Conservation (phyloP, 2,888 invertebrate genomes). For the Theristus sp. region DNA sequence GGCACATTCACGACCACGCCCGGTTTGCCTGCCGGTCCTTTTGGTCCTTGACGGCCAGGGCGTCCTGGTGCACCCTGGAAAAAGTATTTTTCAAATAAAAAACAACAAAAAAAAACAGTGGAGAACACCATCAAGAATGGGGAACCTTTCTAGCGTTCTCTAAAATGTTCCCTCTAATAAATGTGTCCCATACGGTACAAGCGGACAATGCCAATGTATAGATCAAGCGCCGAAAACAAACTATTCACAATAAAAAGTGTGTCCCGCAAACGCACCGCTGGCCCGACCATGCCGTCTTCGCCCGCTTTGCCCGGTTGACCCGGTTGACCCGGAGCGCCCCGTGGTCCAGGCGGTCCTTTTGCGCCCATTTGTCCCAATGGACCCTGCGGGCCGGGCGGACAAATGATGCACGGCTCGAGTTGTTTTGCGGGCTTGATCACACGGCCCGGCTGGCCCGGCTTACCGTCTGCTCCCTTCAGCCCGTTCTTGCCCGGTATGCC, state of each 20-base stretch:
- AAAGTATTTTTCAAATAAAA: not conserved
- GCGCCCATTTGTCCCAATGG: slow-evolving; percentile 12
- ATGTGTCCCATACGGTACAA: no score
- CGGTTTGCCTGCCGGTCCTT: slow-evolving; percentile 16
- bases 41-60: not conserved
- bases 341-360: slow-evolving; percentile 12
- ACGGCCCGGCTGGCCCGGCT: slow-evolving; percentile 9
- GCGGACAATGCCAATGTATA: no score
- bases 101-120: not conserved
- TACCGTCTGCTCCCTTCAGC: not conserved
- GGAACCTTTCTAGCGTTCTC: no score
- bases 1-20: slow-evolving; percentile 2
- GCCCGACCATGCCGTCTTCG: slow-evolving; percentile 9
- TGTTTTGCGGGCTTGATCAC: slow-evolving; percentile 9
- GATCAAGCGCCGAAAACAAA: no score
- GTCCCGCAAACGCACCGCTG: no score
- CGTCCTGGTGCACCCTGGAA: slow-evolving; percentile 6
- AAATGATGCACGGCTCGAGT: slow-evolving; percentile 16
- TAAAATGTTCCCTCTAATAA: no score
- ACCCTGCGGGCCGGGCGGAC: slow-evolving; percentile 22
- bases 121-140: no score
- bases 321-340: slow-evolving; percentile 23
- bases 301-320: slow-evolving; percentile 18
- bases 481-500: slow-evolving; percentile 14
- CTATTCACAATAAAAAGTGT: no score